phyloP scores from a whole-genome alignment of 2,888 invertebrate species.

The Orthosia incerta region DNA sequence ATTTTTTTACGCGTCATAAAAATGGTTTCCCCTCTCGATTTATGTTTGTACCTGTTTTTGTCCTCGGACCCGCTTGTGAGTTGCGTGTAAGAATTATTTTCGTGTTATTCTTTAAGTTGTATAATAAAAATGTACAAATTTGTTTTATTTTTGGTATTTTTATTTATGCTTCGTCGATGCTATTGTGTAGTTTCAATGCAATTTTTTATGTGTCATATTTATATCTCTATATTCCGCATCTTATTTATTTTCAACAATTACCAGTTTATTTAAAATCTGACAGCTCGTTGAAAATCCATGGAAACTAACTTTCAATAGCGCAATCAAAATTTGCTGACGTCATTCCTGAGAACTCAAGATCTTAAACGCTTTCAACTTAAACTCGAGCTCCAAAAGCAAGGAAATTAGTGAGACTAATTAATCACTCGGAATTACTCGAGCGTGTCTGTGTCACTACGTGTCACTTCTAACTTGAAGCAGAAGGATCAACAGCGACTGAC shows the following conservation, averaged over 20 bases:
- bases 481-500: slow-evolving; percentile 40
- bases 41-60: slow-evolving; percentile 62
- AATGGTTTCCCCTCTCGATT: slow-evolving; percentile 55
- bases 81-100: slow-evolving; percentile 48
- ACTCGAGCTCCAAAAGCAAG: slow-evolving; percentile 23
- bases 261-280: background rate
- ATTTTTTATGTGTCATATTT: background rate
- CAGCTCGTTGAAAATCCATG: background rate
- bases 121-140: slow-evolving; percentile 19
- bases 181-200: background rate
- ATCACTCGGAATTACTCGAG: slow-evolving; percentile 54
- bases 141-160: slow-evolving; percentile 10
- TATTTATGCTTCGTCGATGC: background rate
- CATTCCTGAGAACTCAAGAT: slow-evolving; percentile 6
- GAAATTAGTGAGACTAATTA: slow-evolving; percentile 54
- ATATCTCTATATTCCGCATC: background rate
- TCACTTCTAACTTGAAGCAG: slow-evolving; percentile 44
- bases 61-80: slow-evolving; percentile 25
- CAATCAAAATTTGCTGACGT: slow-evolving; percentile 11
- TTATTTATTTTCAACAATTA: background rate
- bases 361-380: slow-evolving; percentile 42
- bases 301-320: background rate
- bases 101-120: slow-evolving; percentile 52
- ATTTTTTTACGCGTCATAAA: slow-evolving; percentile 66
- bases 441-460: slow-evolving; percentile 50